A percentile compares a stretch with the other conserved stretches of the same genome.
phyloP scores from a whole-genome alignment of 2,113 vertebrate species.

The Actenoides lindsayi region DNA sequence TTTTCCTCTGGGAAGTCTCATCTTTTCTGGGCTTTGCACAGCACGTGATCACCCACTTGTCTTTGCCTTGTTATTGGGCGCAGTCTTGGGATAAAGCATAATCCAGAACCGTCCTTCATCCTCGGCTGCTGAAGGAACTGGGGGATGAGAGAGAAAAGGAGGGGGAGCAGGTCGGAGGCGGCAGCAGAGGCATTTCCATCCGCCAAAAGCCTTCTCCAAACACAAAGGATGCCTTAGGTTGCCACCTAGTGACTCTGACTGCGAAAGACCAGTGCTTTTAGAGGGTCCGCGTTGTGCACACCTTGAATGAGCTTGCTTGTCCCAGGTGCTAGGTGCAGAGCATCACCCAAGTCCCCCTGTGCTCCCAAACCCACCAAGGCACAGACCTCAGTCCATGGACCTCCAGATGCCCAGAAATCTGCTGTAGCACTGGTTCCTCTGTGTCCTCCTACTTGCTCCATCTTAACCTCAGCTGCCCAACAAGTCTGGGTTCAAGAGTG shows the following conservation, averaged over 20 bases:
- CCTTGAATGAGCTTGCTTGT: fast-evolving
- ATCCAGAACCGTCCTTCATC: background rate
- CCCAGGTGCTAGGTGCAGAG: background rate
- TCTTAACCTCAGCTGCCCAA: background rate
- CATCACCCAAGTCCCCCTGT: fast-evolving
- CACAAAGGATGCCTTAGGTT: conserved; percentile 28
- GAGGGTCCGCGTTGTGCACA: fast-evolving
- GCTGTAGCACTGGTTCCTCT: background rate
- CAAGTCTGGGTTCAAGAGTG: fast-evolving
- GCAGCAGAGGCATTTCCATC: background rate
- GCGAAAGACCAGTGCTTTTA: background rate
- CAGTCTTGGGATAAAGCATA: background rate
- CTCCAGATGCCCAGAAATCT: background rate
- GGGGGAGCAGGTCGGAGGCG: background rate
- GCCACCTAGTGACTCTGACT: conserved; percentile 42
- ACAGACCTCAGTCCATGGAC: fast-evolving
- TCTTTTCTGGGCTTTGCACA: background rate
- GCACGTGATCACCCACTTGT: background rate
- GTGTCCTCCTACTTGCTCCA: fast-evolving
- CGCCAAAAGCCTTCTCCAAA: background rate
- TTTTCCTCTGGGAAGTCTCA: background rate
- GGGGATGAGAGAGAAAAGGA: background rate
- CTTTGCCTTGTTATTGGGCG: background rate
- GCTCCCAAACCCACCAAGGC: background rate
- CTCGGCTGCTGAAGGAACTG: fast-evolving